Base-by-base conservation (phyloP, 2,113 vertebrate species). In the Falcunculus frontatus region DNA sequence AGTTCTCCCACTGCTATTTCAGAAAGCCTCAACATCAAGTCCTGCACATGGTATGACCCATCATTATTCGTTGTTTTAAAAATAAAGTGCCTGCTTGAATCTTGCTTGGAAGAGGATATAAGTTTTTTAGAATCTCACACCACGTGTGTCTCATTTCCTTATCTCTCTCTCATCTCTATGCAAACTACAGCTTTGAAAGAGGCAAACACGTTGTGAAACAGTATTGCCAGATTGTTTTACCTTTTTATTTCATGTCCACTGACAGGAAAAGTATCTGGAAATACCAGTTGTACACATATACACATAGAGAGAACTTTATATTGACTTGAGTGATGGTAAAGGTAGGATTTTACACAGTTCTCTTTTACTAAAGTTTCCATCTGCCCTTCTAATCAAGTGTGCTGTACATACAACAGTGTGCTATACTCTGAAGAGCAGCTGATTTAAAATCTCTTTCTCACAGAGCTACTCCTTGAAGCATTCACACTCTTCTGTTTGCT, bases 81-180 rank as follows among this genome's bases (percentile, higher is more conserved):
- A 56, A 75, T 11, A 32, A 52, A 59, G 47, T n/a, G 18, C 39
- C 26, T 69, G 19, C 64, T 81, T 56, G 63, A 69, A 53, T 89
- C 33, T 42, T 65, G 30, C 42, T 39, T 80, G 44, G 67, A 87
- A 57, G 76, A 90, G 9, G 39, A 76, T 30, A 7, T 4, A 52
- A 57, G 7, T 6, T 23, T 64, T 79, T 53, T 49, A 52, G n/a
- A 86, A 57, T 68, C 26, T 22, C 59, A 25, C 8, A 27, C 11
- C 8, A 18, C 0, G 0, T 0, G 2, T 35, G 8, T 68, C 47
- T 78, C 35, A 52, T 57, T 73, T 84, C 67, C 33, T 93, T 42
- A 5, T 27, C 4, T 16, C 39, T 68, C 41, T 30, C 53, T 64
- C 53, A 52, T 11, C 20, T 53, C 70, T 79, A 0, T 13, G 22